Base-by-base conservation (phyloP, 2,797 vertebrate genomes). In the Acanthurus leucopareius region DNA sequence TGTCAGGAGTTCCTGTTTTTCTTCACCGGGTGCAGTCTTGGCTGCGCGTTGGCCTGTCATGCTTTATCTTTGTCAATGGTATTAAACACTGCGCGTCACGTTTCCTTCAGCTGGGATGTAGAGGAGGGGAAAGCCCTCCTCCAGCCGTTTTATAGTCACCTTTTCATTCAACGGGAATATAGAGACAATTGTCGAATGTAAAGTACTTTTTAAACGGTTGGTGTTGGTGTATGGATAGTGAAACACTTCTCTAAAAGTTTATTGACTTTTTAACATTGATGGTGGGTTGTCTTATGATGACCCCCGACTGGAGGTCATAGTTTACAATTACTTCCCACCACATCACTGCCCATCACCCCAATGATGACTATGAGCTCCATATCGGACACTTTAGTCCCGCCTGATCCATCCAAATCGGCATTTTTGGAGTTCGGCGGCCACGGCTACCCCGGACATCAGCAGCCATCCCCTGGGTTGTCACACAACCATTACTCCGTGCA, bases 281-380 rank as follows among this genome's bases (percentile, higher is more conserved):
- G 72, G 61, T 78, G 81, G 32, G 22, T 75, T 62, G 14, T 42
- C n/a, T 63, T 22, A 73, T 60, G 63, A 91, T 89, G 92, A 74
- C 74, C 84, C 78, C 69, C 58, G 54, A 11, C 76, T 42, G 87
- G 86, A 86, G 79, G 76, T 86, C 88, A 66, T 83, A 88, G 63
- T 65, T 22, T 61, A 68, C 44, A 42, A 11, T 42, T 42, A 11
- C 78, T 88, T 87, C 86, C 72, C 77, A 11, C 51, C 69, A 11
- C 79, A 79, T 14, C 65, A 35, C 69, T 73, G 75, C 42, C 70
- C 87, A 74, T 45, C 82, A 71, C 71, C 67, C 84, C 82, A 88
- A 93, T 92, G 93, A 96, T 96, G 95, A 96, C 96, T 88, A 97
- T 98, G 97, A 97, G 96, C 93, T 96, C 97, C 47, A 85, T 97